Evolutionary conservation across 2,113 vertebrate genomes (phyloP).

Genomic region (Gorsachius goisagi): DNA sequence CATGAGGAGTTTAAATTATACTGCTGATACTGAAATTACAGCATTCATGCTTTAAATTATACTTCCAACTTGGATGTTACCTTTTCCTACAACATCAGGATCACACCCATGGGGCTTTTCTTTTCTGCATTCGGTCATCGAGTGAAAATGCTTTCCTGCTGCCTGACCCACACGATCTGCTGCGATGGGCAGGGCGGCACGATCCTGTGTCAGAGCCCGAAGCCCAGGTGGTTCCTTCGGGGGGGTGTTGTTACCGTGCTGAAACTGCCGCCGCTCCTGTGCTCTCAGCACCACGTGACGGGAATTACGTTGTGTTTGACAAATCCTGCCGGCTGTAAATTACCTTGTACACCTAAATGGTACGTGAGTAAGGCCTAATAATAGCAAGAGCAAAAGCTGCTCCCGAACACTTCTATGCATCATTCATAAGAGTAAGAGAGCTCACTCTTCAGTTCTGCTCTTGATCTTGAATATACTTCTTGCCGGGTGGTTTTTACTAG

Average conservation of each 20-base stretch:
- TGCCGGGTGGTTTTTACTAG: background rate
- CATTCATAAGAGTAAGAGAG: background rate
- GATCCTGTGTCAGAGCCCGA: rapidly evolving
- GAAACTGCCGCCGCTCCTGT: background rate
- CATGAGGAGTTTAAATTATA: background rate
- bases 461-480: background rate
- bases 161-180: background rate
- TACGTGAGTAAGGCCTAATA: background rate
- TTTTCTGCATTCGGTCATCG: background rate
- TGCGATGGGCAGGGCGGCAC: rapidly evolving
- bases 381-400: background rate
- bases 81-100: background rate
- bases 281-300: background rate
- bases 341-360: background rate
- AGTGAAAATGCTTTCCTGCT: background rate
- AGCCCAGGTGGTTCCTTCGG: background rate
- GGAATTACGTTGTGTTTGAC: background rate
- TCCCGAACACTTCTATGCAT: background rate
- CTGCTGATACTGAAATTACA: background rate
- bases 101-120: background rate
- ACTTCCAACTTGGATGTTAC: background rate
- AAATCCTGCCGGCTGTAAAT: background rate
- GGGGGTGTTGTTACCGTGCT: background rate
- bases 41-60: background rate
- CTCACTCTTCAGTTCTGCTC: background rate